Percentiles rank a stretch among this genome's conserved stretches.
phyloP scores from a whole-genome alignment of 2,113 vertebrate genomes.

The Camelus dromedarius region DNA sequence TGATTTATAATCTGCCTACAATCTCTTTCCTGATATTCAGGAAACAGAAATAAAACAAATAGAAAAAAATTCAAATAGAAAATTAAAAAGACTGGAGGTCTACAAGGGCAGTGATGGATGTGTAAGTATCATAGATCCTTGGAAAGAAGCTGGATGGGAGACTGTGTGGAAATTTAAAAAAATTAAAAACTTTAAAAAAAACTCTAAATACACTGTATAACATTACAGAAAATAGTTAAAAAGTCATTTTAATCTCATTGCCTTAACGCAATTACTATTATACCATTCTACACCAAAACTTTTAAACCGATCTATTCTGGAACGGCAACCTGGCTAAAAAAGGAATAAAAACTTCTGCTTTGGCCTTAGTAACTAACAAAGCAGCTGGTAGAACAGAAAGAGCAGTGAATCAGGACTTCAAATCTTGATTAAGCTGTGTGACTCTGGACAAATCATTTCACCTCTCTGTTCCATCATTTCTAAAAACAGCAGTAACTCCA shows the following conservation, averaged over 20 bases:
- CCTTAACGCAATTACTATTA: neutral
- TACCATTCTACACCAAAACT: neutral
- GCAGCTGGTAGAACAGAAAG: neutral
- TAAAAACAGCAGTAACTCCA: conserved; percentile 27
- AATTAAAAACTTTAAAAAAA: neutral
- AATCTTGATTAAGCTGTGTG: conserved; percentile 23
- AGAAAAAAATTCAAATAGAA: neutral
- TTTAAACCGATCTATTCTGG: conserved; percentile 17
- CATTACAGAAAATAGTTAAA: neutral
- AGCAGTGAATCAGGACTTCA: neutral
- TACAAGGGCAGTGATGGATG: neutral
- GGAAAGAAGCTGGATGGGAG: neutral
- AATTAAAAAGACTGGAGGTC: neutral
- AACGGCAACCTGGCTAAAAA: conserved; percentile 29
- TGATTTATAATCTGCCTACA: neutral
- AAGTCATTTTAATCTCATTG: neutral
- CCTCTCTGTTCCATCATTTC: neutral
- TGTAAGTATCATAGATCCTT: neutral
- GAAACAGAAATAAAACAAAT: neutral
- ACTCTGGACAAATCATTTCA: neutral
- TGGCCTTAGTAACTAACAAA: conserved; percentile 27
- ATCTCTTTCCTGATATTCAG: conserved; percentile 44
- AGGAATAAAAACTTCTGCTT: neutral
- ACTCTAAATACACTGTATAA: neutral
- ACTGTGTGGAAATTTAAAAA: neutral